phyloP scores from a whole-genome alignment of 2,113 vertebrate species.

The Halichoeres trimaculatus region DNA sequence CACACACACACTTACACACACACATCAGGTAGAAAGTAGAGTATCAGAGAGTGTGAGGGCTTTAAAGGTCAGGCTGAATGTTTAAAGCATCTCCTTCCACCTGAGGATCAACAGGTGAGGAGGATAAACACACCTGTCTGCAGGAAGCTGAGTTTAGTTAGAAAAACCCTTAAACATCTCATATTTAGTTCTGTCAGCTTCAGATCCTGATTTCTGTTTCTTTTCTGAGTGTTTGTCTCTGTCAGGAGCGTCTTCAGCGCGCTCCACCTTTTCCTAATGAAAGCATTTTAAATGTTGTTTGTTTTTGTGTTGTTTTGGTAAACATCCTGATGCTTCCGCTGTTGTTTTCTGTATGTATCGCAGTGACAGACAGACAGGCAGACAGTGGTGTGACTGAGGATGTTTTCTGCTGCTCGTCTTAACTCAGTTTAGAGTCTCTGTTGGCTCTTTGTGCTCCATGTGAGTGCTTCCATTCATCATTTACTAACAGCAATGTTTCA shows the following conservation, averaged over 20 bases:
- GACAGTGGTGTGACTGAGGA: constrained; percentile 19
- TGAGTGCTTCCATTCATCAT: constrained; percentile 67
- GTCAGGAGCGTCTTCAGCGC: background rate
- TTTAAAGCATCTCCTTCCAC: background rate
- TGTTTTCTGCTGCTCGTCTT: constrained; percentile 28
- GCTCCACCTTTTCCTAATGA: background rate
- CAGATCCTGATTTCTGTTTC: constrained; percentile 21
- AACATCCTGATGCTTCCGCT: constrained; percentile 35
- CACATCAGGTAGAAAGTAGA: too few relatives aligned
- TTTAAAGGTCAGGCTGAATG: background rate
- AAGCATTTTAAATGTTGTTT: constrained; percentile 33
- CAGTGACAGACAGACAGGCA: constrained; percentile 26
- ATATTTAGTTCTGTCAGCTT: background rate
- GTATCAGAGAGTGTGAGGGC: too few relatives aligned
- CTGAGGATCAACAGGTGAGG: background rate
- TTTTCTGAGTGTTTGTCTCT: too few relatives aligned
- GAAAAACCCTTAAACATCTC: too few relatives aligned
- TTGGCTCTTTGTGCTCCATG: constrained; percentile 59
- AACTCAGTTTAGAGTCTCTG: constrained; percentile 17
- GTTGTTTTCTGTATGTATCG: constrained; percentile 15
- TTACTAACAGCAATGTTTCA: constrained; percentile 65
- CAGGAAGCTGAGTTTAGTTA: constrained; percentile 9
- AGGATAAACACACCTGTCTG: background rate
- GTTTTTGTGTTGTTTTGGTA: constrained; percentile 23
- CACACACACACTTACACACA: too few relatives aligned